These are phyloP conservation scores for Rynchops niger DNA, from an alignment of 2,113 vertebrate species.

Conservation along the genomic window DNA sequence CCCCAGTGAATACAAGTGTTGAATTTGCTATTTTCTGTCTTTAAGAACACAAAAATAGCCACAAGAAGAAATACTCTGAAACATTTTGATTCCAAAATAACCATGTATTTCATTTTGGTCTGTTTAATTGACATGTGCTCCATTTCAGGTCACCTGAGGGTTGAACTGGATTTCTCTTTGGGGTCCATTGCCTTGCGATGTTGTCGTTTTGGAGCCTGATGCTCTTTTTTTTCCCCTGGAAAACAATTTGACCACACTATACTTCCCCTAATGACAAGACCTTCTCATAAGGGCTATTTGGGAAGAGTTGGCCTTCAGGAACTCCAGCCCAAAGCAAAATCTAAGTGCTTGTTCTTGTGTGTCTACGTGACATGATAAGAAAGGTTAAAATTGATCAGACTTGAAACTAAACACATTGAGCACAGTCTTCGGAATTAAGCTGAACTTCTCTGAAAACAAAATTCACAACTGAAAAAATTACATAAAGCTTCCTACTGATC, in stretches of 20 bases:
- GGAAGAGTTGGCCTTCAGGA: neutral
- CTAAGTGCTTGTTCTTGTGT: neutral
- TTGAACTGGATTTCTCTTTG: neutral
- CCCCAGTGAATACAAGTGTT: neutral
- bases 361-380: neutral
- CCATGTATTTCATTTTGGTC: neutral
- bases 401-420: neutral
- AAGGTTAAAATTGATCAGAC: neutral
- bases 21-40: neutral
- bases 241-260: neutral
- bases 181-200: neutral
- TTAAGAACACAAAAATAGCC: neutral
- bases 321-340: neutral
- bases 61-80: neutral
- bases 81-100: neutral
- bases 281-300: neutral
- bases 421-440: neutral
- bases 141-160: neutral
- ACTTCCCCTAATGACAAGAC: neutral
- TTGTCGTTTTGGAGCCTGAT: neutral
- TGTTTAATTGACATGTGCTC: neutral
- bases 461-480: neutral
- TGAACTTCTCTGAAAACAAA: neutral
- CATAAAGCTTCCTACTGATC: neutral
- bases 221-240: neutral